These are phyloP conservation scores for Spodoptera littoralis DNA, from an alignment of 2,888 invertebrate species.

Conservation along the genomic window DNA sequence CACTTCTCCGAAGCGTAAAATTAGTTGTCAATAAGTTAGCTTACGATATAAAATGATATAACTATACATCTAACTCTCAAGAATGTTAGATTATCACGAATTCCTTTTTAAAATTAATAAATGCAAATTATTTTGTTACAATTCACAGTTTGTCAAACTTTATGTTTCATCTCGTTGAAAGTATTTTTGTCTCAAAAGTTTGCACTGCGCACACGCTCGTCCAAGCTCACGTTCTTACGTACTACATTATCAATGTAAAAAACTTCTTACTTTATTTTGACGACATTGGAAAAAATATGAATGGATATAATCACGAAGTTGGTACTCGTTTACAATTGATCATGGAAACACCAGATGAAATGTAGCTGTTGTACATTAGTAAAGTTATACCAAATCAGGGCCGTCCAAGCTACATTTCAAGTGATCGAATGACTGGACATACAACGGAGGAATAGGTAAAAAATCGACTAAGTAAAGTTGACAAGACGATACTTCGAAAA, in stretches of 20 bases:
- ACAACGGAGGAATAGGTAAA: conserved; percentile 6
- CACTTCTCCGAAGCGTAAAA: conserved; percentile 64
- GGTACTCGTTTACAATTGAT: conserved; percentile 17
- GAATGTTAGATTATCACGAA: conserved; percentile 74
- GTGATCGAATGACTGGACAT: conserved; percentile 9
- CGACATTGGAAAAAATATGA: conserved; percentile 38
- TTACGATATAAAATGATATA: conserved; percentile 57
- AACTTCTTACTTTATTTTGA: conserved; percentile 57
- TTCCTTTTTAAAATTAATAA: conserved; percentile 73
- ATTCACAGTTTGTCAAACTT: conserved; percentile 67
- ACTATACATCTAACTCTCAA: conserved; percentile 52
- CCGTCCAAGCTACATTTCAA: not conserved
- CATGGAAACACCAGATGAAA: conserved; percentile 11
- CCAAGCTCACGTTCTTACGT: conserved; percentile 60
- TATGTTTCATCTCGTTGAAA: conserved; percentile 59
- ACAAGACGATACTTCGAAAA: conserved; percentile 43
- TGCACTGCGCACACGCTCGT: conserved; percentile 70
- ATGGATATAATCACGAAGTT: conserved; percentile 32
- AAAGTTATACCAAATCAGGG: conserved; percentile 25
- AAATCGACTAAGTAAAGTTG: conserved; percentile 23
- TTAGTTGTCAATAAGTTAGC: conserved; percentile 71
- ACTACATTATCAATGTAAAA: conserved; percentile 51
- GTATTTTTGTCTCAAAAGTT: conserved; percentile 68
- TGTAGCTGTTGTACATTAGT: conserved; percentile 2
- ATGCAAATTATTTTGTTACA: conserved; percentile 70